A percentile compares a stretch with the other conserved stretches of the same genome.
phyloP scores from a whole-genome alignment of 1,140 invertebrate genomes.

The Drosophila kohkoa region DNA sequence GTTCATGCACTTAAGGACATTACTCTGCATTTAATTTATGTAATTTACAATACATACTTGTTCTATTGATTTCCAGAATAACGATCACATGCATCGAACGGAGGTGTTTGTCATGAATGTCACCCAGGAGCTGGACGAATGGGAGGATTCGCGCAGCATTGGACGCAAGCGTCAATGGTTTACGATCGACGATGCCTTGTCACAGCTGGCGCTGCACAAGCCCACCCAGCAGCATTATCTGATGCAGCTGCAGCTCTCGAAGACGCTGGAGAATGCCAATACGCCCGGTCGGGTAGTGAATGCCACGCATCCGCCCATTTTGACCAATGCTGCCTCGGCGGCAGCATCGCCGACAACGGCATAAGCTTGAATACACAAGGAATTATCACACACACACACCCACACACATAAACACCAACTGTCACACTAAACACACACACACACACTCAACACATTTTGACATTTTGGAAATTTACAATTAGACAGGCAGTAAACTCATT shows the following conservation, averaged over 20 bases:
- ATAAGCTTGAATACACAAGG: slow-evolving; percentile 55
- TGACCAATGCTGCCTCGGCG: slow-evolving; percentile 66
- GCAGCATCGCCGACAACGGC: slow-evolving; percentile 78
- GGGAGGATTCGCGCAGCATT: slow-evolving; percentile 96
- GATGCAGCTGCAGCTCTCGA: slow-evolving; percentile 88
- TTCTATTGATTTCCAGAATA: slow-evolving; percentile 88
- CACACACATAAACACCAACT: slow-evolving; percentile 28
- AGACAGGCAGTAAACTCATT: slow-evolving; percentile 75
- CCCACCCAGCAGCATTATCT: slow-evolving; percentile 95
- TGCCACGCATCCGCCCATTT: slow-evolving; percentile 74
- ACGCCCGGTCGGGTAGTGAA: slow-evolving; percentile 67
- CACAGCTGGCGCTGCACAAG: slow-evolving; percentile 94
- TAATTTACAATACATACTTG: not conserved
- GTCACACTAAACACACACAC: slow-evolving; percentile 39
- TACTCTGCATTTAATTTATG: no score
- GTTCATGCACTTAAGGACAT: no score
- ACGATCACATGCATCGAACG: slow-evolving; percentile 96
- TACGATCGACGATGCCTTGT: slow-evolving; percentile 93
- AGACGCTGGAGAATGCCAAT: slow-evolving; percentile 79
- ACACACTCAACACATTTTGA: slow-evolving; percentile 58
- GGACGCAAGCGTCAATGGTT: slow-evolving; percentile 97
- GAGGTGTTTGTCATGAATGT: slow-evolving; percentile 97
- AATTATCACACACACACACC: slow-evolving; percentile 40
- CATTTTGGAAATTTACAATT: slow-evolving; percentile 78
- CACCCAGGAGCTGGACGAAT: slow-evolving; percentile 95